Conservation (phyloP, 2,113 vertebrate species). For the Dasypus novemcinctus region DNA sequence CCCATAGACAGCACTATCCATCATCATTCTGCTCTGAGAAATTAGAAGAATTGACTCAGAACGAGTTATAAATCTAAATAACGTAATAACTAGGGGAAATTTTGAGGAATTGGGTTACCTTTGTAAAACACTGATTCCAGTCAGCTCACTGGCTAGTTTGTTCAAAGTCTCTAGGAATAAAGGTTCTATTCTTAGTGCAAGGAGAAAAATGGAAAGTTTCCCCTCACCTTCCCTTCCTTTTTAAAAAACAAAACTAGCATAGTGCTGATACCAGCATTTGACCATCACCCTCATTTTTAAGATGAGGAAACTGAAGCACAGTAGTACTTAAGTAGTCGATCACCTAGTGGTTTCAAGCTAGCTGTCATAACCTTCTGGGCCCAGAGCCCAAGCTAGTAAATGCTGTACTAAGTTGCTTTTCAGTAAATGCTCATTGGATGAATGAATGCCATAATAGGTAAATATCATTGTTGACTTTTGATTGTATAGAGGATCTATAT, state of each 20-base stretch:
- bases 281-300: background rate
- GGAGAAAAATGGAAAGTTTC: background rate
- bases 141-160: background rate
- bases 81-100: background rate
- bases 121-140: background rate
- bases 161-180: background rate
- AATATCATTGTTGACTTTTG: background rate
- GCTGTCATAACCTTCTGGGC: background rate
- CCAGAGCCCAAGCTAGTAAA: background rate
- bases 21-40: background rate
- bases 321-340: background rate
- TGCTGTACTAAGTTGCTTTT: background rate
- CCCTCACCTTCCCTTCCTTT: background rate
- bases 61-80: background rate
- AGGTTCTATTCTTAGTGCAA: background rate
- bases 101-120: background rate
- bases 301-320: background rate
- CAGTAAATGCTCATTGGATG: background rate
- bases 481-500: background rate
- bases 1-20: background rate
- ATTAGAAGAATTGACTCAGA: background rate
- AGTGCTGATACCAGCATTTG: background rate
- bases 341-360: background rate
- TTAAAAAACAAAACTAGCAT: background rate
- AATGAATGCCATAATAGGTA: background rate